These are phyloP conservation scores for Iselma pallidipennis DNA, from an alignment of 2,888 invertebrate genomes.

Conservation along the genomic window DNA sequence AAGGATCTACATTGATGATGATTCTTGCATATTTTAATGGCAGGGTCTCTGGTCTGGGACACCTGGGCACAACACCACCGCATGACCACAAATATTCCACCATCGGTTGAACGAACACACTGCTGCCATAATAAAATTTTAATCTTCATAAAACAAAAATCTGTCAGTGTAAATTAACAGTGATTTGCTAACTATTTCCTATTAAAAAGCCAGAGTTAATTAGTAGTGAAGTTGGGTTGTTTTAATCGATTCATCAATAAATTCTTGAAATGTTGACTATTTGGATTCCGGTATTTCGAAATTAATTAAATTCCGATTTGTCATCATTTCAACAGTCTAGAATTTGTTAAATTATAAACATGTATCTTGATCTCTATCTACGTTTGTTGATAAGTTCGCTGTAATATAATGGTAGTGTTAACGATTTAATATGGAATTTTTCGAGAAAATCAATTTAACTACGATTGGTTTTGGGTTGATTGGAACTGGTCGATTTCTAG, in stretches of 20 bases:
- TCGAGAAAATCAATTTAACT: neutral
- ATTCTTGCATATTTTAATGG: slow-evolving; percentile 31
- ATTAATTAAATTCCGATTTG: slow-evolving; percentile 1
- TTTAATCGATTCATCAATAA: slow-evolving; percentile 2
- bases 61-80: slow-evolving; percentile 24
- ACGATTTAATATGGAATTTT: neutral
- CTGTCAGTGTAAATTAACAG: slow-evolving; percentile 32
- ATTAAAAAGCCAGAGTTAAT: slow-evolving; percentile 27
- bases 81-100: slow-evolving; percentile 29
- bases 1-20: slow-evolving; percentile 29
- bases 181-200: slow-evolving; percentile 37
- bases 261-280: neutral
- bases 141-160: slow-evolving; percentile 33
- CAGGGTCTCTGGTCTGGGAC: slow-evolving; percentile 18
- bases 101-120: slow-evolving; percentile 4
- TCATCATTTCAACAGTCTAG: neutral
- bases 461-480: neutral
- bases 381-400: too few species aligned
- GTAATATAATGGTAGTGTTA: neutral
- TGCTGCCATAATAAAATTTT: slow-evolving; percentile 15
- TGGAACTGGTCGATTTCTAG: neutral
- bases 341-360: too few species aligned
- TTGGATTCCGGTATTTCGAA: neutral
- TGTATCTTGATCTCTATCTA: too few species aligned
- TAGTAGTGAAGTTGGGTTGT: slow-evolving; percentile 17